A percentile compares a stretch with the other conserved stretches of the same genome.
Conservation (phyloP, 2,888 invertebrate species). For the Amphiduros pacificus region DNA sequence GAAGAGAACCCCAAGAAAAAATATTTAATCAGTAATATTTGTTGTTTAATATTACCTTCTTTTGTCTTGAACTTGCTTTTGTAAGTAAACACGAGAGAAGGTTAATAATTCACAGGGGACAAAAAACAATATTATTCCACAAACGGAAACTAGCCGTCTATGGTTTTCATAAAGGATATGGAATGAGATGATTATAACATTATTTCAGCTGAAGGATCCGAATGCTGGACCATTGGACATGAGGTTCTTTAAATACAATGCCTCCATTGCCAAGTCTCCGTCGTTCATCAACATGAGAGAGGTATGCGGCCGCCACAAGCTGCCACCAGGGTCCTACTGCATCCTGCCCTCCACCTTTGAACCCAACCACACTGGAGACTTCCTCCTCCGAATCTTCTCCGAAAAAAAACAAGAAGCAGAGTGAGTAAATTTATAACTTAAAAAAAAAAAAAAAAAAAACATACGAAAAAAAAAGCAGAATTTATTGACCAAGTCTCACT, state of each 20-base stretch:
- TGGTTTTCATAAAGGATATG: not conserved
- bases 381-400: constrained; percentile 90
- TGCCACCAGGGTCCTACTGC: constrained; percentile 91
- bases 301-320: constrained; percentile 88
- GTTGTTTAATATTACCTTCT: no score
- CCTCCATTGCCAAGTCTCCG: constrained; percentile 85
- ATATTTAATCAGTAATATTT: no score
- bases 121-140: no score
- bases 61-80: no score
- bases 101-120: no score
- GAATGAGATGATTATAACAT: not conserved
- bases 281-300: constrained; percentile 95
- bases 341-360: constrained; percentile 97
- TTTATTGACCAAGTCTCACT: no score
- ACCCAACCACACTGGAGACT: constrained; percentile 93
- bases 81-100: no score
- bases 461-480: no score
- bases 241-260: constrained; percentile 93
- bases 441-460: no score
- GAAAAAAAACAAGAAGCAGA: constrained; percentile 66
- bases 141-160: not conserved
- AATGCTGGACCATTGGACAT: constrained; percentile 70
- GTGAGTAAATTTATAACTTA: constrained; percentile 44
- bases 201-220: constrained; percentile 18
- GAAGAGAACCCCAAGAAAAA: no score